Percentiles rank a stretch among this genome's conserved stretches.
phyloP scores from a whole-genome alignment of 2,888 invertebrate species.

The Drosophila meridiana region DNA sequence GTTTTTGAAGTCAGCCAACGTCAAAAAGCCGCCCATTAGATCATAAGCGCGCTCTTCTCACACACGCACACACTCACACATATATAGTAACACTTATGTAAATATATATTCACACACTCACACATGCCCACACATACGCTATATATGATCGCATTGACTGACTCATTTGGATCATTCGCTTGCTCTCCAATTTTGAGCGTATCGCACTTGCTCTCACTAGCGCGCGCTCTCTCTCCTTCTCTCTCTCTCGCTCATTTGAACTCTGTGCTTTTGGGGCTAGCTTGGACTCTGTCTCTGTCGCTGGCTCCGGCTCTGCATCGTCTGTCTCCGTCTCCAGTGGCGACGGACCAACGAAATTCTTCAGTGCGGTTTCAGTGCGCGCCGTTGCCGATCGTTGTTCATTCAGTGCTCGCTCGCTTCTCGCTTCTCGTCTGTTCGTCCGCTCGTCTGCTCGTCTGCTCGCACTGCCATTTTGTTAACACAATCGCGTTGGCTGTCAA shows the following conservation, averaged over 20 bases:
- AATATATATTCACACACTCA: background rate
- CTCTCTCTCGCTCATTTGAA: slow-evolving; percentile 18
- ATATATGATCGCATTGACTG: slow-evolving; percentile 57
- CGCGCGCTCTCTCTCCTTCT: background rate
- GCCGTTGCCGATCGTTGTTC: slow-evolving; percentile 68
- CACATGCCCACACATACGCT: background rate
- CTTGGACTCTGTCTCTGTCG: slow-evolving; percentile 19
- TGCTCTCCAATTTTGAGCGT: slow-evolving; percentile 21
- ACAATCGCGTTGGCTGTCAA: slow-evolving; percentile 52
- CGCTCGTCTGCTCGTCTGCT: slow-evolving; percentile 39
- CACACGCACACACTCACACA: slow-evolving; percentile 18
- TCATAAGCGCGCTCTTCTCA: slow-evolving; percentile 56
- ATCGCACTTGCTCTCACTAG: background rate
- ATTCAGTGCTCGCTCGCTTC: slow-evolving; percentile 62
- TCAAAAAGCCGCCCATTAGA: slow-evolving; percentile 66
- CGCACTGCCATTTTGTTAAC: slow-evolving; percentile 56
- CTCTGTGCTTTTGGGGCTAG: slow-evolving; percentile 15
- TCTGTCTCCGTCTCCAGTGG: slow-evolving; percentile 31
- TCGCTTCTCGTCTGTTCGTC: slow-evolving; percentile 29
- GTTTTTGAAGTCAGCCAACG: slow-evolving; percentile 56
- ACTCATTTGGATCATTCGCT: slow-evolving; percentile 54
- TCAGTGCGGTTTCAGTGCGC: slow-evolving; percentile 77
- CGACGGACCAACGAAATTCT: slow-evolving; percentile 59
- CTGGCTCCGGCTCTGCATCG: slow-evolving; percentile 30
- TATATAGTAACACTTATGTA: background rate